These are phyloP conservation scores for Poecilia velifera DNA, from an alignment of 2,797 vertebrate genomes.

Conservation along the genomic window DNA sequence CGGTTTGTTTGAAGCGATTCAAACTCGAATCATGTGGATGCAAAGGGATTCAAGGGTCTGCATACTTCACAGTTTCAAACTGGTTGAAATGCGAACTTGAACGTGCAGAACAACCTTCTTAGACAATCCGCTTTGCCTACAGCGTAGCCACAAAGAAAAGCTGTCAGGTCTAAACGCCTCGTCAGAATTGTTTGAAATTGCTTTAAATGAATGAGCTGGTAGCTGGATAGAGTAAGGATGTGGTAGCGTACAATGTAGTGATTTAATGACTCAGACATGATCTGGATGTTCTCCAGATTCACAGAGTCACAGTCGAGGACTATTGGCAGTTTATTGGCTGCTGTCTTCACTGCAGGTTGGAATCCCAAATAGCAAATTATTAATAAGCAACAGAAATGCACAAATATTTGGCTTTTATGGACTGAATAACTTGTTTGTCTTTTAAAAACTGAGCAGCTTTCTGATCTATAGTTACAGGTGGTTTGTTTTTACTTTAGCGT, in stretches of 20 bases:
- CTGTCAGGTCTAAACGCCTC: neutral
- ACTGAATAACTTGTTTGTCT: neutral
- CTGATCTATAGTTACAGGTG: neutral
- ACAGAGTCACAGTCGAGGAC: constrained; percentile 9
- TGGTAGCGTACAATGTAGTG: constrained; percentile 3
- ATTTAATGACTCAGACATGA: constrained; percentile 3
- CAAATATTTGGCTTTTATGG: neutral
- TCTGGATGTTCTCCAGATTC: neutral
- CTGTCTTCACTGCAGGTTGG: neutral
- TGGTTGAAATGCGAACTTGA: neutral
- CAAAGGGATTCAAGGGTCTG: neutral
- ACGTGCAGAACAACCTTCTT: neutral
- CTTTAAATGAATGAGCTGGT: neutral
- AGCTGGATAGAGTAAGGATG: neutral
- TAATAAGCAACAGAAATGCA: constrained; percentile 14
- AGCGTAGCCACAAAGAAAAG: neutral
- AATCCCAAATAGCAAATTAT: constrained; percentile 20
- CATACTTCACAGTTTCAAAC: neutral
- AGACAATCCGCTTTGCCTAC: neutral
- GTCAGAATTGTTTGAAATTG: neutral
- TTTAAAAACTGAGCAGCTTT: constrained; percentile 5
- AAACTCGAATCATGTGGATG: no score
- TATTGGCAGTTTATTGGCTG: constrained; percentile 24
- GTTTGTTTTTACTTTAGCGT: neutral
- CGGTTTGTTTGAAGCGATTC: no score